Conservation (phyloP, 2,888 invertebrate genomes). For the Chrysopilus asiliformis region DNA sequence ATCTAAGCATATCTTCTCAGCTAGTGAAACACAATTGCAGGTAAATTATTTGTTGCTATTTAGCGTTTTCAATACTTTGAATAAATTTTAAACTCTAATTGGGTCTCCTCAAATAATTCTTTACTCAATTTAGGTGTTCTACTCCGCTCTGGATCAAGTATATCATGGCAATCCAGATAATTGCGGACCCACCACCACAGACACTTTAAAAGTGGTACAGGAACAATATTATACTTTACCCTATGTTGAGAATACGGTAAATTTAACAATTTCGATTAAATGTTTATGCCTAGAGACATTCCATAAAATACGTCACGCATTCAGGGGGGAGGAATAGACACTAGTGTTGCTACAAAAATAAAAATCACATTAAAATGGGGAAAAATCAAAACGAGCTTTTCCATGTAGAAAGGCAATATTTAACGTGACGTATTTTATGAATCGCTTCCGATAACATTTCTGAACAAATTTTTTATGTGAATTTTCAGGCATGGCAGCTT, state of each 20-base stretch:
- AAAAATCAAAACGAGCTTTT: too few relatives aligned
- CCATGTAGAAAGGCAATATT: too few relatives aligned
- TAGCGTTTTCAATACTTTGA: background rate
- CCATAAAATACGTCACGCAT: too few relatives aligned
- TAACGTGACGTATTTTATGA: too few relatives aligned
- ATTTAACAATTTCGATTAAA: slow-evolving; percentile 15
- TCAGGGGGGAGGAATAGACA: too few relatives aligned
- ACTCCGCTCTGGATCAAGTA: slow-evolving; percentile 80
- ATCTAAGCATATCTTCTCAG: slow-evolving; percentile 75
- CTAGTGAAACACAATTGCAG: slow-evolving; percentile 80
- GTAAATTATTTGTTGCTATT: slow-evolving; percentile 23
- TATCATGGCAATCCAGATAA: slow-evolving; percentile 50
- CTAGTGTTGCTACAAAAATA: too few relatives aligned
- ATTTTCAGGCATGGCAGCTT: slow-evolving; percentile 74
- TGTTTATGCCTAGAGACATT: too few relatives aligned
- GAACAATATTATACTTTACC: slow-evolving; percentile 73
- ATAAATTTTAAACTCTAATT: too few relatives aligned
- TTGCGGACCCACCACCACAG: slow-evolving; percentile 43
- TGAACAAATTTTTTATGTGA: too few relatives aligned
- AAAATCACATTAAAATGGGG: too few relatives aligned
- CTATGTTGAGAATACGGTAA: slow-evolving; percentile 72
- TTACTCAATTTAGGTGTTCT: slow-evolving; percentile 58
- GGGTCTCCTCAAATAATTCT: background rate
- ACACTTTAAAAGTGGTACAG: slow-evolving; percentile 63
- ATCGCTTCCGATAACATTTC: too few relatives aligned